Percentiles rank a stretch among this genome's conserved stretches.
These are phyloP conservation scores for Scytalopus superciliaris DNA, from an alignment of 2,113 vertebrate genomes.

Conservation along the genomic window DNA sequence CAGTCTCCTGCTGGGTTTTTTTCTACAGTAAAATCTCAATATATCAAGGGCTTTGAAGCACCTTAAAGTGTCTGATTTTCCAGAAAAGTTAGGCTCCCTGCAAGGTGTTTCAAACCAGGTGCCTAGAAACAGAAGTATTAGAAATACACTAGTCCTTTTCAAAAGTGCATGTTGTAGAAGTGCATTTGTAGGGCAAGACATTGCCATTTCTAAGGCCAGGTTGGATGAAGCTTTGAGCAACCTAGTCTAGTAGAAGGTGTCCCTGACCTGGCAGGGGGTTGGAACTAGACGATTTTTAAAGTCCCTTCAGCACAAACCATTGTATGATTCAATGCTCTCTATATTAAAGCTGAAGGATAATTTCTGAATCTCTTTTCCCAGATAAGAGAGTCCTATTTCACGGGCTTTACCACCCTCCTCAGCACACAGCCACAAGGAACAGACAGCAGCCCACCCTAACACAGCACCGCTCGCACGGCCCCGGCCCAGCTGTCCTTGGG, in stretches of 20 bases:
- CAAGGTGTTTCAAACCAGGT: background rate
- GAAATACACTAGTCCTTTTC: background rate
- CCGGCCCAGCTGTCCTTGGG: background rate
- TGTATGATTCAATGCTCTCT: background rate
- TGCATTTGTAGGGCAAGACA: background rate
- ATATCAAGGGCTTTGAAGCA: background rate
- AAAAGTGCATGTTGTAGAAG: background rate
- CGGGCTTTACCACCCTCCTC: background rate
- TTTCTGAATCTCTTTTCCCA: background rate
- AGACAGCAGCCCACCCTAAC: background rate
- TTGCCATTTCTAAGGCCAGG: background rate
- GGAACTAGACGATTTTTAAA: background rate
- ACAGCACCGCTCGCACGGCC: accelerated
- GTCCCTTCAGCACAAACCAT: background rate
- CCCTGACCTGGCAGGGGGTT: background rate
- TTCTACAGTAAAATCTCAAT: background rate
- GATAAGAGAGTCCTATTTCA: background rate
- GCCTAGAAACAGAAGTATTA: background rate
- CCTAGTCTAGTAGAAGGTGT: background rate
- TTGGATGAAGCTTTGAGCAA: background rate
- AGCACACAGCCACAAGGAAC: background rate
- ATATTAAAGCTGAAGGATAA: background rate
- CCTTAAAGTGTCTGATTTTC: background rate
- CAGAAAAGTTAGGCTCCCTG: background rate
- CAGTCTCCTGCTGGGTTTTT: background rate